Conservation (phyloP, 2,888 invertebrate genomes). For the Argynnis bischoffii region DNA sequence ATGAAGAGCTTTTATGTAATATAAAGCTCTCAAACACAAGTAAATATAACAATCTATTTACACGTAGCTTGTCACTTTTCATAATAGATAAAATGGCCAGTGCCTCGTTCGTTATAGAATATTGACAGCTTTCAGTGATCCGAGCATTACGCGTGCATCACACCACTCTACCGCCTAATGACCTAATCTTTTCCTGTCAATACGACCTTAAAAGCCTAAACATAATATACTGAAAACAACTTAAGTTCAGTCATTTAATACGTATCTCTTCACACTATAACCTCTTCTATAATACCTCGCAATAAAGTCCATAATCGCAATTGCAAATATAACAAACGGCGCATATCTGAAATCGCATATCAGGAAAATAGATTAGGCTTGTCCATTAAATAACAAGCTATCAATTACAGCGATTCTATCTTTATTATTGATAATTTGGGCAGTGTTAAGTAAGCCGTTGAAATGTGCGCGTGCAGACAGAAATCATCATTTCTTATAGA, state of each 20-base stretch:
- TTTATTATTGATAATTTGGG: constrained; percentile 71
- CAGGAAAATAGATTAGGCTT: constrained; percentile 61
- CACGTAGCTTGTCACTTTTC: neutral
- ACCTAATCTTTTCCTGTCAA: constrained; percentile 45
- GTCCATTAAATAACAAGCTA: constrained; percentile 79
- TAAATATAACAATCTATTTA: too few relatives aligned
- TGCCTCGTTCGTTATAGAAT: constrained; percentile 4
- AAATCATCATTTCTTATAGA: constrained; percentile 73
- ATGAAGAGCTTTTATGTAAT: too few relatives aligned
- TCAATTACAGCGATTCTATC: constrained; percentile 69
- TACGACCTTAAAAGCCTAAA: constrained; percentile 44
- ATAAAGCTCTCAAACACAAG: too few relatives aligned
- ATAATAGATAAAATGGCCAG: constrained; percentile 16
- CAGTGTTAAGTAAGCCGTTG: constrained; percentile 61
- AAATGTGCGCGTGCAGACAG: constrained; percentile 75
- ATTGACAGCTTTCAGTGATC: constrained; percentile 40
- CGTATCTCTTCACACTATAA: neutral
- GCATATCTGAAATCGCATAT: constrained; percentile 34
- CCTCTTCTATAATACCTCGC: neutral
- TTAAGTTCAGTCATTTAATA: constrained; percentile 5
- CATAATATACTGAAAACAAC: constrained; percentile 25
- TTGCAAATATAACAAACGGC: neutral
- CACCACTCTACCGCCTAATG: constrained; percentile 39
- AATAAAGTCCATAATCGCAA: constrained; percentile 14
- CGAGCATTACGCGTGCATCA: constrained; percentile 34